Percentiles rank a stretch among this genome's conserved stretches.
Evolutionary conservation across 1,140 invertebrate species (phyloP).

Genomic region (Drosophila obscura): DNA sequence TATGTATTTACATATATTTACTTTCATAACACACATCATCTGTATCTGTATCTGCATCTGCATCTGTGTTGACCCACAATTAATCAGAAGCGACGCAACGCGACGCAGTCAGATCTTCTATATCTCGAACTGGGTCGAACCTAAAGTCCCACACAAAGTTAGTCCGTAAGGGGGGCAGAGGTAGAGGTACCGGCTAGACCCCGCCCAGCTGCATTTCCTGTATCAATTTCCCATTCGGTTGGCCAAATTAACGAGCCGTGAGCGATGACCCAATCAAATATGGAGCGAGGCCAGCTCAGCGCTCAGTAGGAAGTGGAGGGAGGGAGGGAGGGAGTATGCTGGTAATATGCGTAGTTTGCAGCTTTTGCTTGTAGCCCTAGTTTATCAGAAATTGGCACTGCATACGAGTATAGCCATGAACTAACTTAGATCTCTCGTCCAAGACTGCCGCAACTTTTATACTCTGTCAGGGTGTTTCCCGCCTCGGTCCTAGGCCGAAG

Average conservation of each 20-base stretch:
- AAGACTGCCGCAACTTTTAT: too few relatives aligned
- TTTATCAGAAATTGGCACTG: too few relatives aligned
- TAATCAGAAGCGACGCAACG: slow-evolving; percentile 54
- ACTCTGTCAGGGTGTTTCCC: too few relatives aligned
- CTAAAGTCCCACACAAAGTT: slow-evolving; percentile 16
- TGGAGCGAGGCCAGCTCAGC: slow-evolving; percentile 58
- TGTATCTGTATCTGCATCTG: background rate
- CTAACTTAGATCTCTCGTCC: too few relatives aligned
- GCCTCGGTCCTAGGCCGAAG: too few relatives aligned
- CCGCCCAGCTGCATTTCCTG: slow-evolving; percentile 40
- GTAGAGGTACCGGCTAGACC: slow-evolving; percentile 13
- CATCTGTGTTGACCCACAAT: slow-evolving; percentile 55
- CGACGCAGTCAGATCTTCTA: slow-evolving; percentile 2
- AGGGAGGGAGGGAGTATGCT: too few relatives aligned
- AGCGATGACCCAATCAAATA: slow-evolving; percentile 67
- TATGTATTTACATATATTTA: too few relatives aligned
- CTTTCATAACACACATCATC: background rate
- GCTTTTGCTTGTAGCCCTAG: background rate
- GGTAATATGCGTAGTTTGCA: background rate
- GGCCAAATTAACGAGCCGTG: slow-evolving; percentile 70
- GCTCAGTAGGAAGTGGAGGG: too few relatives aligned
- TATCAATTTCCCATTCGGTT: slow-evolving; percentile 63
- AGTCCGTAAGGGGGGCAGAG: too few relatives aligned
- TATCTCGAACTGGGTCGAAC: slow-evolving; percentile 36
- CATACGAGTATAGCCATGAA: too few relatives aligned